phyloP scores from a whole-genome alignment of 2,797 vertebrate species.

The Sebastiscus tertius region DNA sequence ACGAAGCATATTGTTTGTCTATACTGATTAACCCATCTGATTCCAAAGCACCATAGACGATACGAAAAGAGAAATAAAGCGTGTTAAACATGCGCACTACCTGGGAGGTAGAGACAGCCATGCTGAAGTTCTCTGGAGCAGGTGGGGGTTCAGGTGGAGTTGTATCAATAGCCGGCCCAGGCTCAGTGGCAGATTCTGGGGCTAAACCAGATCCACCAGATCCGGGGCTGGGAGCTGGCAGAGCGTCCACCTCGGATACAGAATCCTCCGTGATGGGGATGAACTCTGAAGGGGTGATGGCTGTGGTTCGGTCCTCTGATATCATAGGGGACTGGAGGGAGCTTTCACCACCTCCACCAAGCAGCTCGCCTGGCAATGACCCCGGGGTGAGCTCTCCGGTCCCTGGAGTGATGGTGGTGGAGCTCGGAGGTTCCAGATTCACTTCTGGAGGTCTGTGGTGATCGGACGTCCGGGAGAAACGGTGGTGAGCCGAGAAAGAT shows the following conservation, averaged over 20 bases:
- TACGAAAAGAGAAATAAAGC: not conserved
- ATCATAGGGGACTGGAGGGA: slow-evolving; percentile 92
- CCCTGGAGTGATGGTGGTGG: slow-evolving; percentile 48
- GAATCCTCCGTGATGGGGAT: slow-evolving; percentile 93
- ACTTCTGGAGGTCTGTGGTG: slow-evolving; percentile 76
- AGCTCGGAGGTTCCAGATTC: slow-evolving; percentile 76
- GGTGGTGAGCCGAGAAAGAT: slow-evolving; percentile 95
- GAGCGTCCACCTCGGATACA: slow-evolving; percentile 89
- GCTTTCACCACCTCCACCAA: slow-evolving; percentile 83
- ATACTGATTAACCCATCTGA: not conserved
- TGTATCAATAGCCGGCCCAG: slow-evolving; percentile 27
- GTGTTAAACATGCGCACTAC: slow-evolving; percentile 34
- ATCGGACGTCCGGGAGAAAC: slow-evolving; percentile 87
- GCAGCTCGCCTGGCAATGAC: slow-evolving; percentile 84
- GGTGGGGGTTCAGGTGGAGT: slow-evolving; percentile 45
- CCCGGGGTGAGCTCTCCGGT: slow-evolving; percentile 77
- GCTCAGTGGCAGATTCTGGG: slow-evolving; percentile 27
- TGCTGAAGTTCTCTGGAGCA: slow-evolving; percentile 77
- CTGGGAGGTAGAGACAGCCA: slow-evolving; percentile 86
- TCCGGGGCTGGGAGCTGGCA: slow-evolving; percentile 85
- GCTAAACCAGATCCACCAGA: slow-evolving; percentile 41
- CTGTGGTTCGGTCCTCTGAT: slow-evolving; percentile 93
- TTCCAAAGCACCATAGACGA: not conserved
- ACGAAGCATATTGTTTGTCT: not conserved
- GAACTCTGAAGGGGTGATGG: slow-evolving; percentile 94